phyloP scores from a whole-genome alignment of 2,888 invertebrate species.

The Ochropleura leucogaster region DNA sequence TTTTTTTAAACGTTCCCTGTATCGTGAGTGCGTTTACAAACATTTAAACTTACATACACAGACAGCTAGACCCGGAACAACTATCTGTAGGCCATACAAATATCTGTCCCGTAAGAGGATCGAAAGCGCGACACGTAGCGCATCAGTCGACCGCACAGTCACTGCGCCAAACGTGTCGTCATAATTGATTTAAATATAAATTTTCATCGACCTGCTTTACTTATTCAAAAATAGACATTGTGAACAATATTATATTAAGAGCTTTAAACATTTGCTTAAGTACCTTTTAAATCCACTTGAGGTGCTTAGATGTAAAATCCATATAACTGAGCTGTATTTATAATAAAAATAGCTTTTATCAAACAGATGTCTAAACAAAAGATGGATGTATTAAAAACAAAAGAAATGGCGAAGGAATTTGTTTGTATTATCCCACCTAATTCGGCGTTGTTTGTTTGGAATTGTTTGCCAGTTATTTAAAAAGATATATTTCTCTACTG shows the following conservation, averaged over 20 bases:
- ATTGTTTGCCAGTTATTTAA: not conserved
- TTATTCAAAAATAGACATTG: not conserved
- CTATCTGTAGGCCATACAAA: too few species aligned
- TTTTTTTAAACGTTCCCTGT: too few species aligned
- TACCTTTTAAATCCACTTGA: not conserved
- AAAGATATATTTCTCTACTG: not conserved
- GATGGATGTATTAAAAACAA: not conserved
- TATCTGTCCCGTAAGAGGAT: too few species aligned
- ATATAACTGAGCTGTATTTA: not conserved
- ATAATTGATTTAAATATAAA: not conserved
- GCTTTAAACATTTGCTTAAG: not conserved
- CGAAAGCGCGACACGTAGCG: too few species aligned
- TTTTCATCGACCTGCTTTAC: not conserved
- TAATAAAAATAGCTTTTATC: not conserved
- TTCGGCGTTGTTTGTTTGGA: not conserved
- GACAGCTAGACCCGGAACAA: too few species aligned
- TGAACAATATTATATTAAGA: not conserved
- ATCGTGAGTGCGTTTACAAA: too few species aligned
- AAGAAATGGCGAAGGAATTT: not conserved
- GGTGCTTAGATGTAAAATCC: not conserved
- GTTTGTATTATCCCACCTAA: not conserved
- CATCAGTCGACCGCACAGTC: too few species aligned
- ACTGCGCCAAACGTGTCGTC: too few species aligned
- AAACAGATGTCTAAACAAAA: not conserved
- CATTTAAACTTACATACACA: too few species aligned